Percentiles rank a stretch among this genome's conserved stretches.
Conservation (phyloP, 2,797 vertebrate genomes). For the Hoplostethus mediterraneus region DNA sequence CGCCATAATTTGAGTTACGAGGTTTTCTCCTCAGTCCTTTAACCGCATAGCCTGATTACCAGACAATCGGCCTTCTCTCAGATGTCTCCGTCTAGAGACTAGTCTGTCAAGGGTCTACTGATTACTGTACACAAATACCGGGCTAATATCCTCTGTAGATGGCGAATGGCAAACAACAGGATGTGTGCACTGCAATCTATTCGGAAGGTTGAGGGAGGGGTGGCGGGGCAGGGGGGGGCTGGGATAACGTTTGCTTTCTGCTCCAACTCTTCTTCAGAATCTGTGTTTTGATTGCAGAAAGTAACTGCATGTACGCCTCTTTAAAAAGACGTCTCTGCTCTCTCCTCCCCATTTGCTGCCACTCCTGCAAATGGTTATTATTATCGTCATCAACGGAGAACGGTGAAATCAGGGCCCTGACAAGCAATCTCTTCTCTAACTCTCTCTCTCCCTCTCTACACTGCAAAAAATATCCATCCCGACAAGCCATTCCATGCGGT, state of each 20-base stretch:
- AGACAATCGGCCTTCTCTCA: constrained; percentile 60
- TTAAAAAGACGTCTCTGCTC: constrained; percentile 65
- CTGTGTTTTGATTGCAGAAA: constrained; percentile 85
- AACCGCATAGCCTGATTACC: constrained; percentile 75
- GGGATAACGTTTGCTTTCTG: constrained; percentile 15
- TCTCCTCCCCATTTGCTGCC: constrained; percentile 73
- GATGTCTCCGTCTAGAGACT: constrained; percentile 66
- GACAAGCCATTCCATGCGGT: constrained; percentile 4
- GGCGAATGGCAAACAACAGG: constrained; percentile 75
- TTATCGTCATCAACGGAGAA: constrained; percentile 83
- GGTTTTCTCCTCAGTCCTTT: constrained; percentile 38
- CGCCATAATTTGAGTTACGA: constrained; percentile 35
- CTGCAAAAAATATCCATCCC: constrained; percentile 62
- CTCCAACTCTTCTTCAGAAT: constrained; percentile 63
- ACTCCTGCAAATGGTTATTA: constrained; percentile 84
- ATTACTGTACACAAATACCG: constrained; percentile 81
- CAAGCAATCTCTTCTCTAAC: constrained; percentile 77
- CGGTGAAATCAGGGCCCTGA: constrained; percentile 79
- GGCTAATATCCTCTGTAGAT: constrained; percentile 73
- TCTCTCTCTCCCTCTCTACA: constrained; percentile 25
- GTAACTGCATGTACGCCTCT: constrained; percentile 78
- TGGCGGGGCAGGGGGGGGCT: too few species aligned
- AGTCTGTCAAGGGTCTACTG: constrained; percentile 71
- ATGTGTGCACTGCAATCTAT: constrained; percentile 72
- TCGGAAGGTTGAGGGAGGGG: not conserved